A percentile compares a stretch with the other conserved stretches of the same genome.
phyloP scores from a whole-genome alignment of 2,113 vertebrate genomes.

The Rynchops niger region DNA sequence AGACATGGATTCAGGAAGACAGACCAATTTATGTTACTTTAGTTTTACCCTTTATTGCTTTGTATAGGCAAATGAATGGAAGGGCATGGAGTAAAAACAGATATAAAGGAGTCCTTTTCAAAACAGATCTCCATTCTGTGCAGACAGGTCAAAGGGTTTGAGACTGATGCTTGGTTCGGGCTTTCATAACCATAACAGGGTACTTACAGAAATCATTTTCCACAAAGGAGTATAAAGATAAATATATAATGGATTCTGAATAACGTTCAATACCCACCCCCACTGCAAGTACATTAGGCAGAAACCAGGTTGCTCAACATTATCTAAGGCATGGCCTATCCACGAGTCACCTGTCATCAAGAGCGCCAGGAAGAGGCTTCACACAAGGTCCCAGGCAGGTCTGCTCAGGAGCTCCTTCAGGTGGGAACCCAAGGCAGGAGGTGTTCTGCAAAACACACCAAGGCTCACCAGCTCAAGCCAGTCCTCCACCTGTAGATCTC shows the following conservation, averaged over 20 bases:
- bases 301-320: not conserved
- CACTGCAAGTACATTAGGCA: conserved; percentile 18
- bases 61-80: conserved; percentile 88
- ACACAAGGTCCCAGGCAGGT: not conserved
- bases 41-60: conserved; percentile 86
- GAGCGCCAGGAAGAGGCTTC: not conserved
- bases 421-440: not conserved
- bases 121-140: conserved; percentile 46
- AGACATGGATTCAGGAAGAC: conserved; percentile 94
- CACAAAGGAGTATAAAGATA: conserved; percentile 55
- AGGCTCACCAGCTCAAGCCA: not conserved
- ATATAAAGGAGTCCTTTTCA: conserved; percentile 76
- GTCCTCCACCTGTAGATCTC: not conserved
- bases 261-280: not conserved
- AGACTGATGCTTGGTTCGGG: conserved; percentile 61
- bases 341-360: not conserved
- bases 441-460: not conserved
- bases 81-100: conserved; percentile 82
- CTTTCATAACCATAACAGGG: conserved; percentile 61
- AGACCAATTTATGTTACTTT: conserved; percentile 96
- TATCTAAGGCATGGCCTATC: not conserved
- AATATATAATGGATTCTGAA: conserved; percentile 63
- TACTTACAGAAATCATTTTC: conserved; percentile 66
- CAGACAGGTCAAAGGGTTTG: conserved; percentile 58
- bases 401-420: not conserved